Evolutionary conservation across 2,797 vertebrate genomes (phyloP).

Genomic region (Pristis pectinata): DNA sequence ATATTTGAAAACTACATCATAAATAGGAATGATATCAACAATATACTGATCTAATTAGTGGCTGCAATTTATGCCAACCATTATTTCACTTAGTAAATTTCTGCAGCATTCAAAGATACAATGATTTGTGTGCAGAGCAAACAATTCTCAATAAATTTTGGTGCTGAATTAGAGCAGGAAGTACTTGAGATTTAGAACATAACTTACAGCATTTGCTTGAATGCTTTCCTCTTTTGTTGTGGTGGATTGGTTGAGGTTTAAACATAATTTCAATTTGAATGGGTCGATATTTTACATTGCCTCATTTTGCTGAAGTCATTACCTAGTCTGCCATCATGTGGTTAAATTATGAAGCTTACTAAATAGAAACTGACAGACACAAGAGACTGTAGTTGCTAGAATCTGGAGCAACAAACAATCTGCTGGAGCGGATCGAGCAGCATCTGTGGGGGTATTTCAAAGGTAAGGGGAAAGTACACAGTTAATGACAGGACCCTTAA

Average conservation of each 20-base stretch:
- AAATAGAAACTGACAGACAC: background rate
- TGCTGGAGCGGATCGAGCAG: too few relatives aligned
- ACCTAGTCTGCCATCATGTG: constrained; percentile 24
- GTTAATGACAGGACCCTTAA: too few relatives aligned
- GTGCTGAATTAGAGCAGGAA: background rate
- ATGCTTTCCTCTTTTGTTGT: background rate
- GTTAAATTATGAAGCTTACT: background rate
- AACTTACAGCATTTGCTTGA: background rate
- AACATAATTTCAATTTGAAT: background rate
- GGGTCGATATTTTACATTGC: background rate
- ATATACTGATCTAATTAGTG: background rate
- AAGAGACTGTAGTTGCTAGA: too few relatives aligned
- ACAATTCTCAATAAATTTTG: background rate
- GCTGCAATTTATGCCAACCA: background rate
- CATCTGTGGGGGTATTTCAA: too few relatives aligned
- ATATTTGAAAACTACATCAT: background rate
- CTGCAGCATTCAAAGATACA: background rate
- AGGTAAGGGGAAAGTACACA: too few relatives aligned
- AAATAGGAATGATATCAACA: background rate
- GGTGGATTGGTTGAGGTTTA: background rate
- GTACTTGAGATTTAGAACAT: background rate
- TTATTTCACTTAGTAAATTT: background rate
- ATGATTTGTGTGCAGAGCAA: background rate
- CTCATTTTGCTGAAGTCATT: background rate
- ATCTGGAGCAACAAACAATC: too few relatives aligned